Percentiles rank a stretch among this genome's conserved stretches.
phyloP scores from a whole-genome alignment of 2,888 invertebrate species.

The Drosophila fungiperda region DNA sequence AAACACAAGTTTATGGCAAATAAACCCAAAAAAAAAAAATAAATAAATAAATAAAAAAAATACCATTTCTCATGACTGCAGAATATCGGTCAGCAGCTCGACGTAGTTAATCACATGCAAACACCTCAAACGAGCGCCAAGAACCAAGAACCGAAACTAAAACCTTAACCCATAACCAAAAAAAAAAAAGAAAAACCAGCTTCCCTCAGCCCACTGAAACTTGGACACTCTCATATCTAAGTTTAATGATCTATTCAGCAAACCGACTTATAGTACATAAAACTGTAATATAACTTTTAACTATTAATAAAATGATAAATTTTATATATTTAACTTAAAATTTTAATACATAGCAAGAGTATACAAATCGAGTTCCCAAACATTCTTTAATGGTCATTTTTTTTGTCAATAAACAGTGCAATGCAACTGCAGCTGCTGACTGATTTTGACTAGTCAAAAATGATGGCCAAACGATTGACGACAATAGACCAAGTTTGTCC shows the following conservation, averaged over 20 bases:
- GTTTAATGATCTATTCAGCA: not conserved
- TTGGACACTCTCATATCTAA: not conserved
- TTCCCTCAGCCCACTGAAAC: not conserved
- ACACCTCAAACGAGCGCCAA: constrained; percentile 20
- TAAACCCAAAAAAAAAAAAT: constrained; percentile 54
- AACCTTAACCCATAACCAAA: constrained; percentile 29
- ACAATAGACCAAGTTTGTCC: constrained; percentile 53
- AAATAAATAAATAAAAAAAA: not conserved
- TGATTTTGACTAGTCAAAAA: constrained; percentile 67
- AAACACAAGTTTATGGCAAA: constrained; percentile 70
- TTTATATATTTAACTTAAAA: too few species aligned
- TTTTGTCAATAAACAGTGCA: constrained; percentile 63
- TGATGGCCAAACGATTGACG: constrained; percentile 57
- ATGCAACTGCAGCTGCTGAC: constrained; percentile 48
- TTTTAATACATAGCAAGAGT: not conserved
- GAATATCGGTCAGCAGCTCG: constrained; percentile 67
- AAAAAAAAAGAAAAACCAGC: not conserved
- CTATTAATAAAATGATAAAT: not conserved
- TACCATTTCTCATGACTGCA: constrained; percentile 53
- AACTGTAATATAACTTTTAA: not conserved
- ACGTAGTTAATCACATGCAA: constrained; percentile 53
- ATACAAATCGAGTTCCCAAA: constrained; percentile 18
- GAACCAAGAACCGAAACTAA: constrained; percentile 39
- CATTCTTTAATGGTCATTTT: constrained; percentile 64
- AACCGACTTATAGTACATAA: not conserved